Conservation (phyloP, 2,797 vertebrate genomes). For the Diplodus sargus region DNA sequence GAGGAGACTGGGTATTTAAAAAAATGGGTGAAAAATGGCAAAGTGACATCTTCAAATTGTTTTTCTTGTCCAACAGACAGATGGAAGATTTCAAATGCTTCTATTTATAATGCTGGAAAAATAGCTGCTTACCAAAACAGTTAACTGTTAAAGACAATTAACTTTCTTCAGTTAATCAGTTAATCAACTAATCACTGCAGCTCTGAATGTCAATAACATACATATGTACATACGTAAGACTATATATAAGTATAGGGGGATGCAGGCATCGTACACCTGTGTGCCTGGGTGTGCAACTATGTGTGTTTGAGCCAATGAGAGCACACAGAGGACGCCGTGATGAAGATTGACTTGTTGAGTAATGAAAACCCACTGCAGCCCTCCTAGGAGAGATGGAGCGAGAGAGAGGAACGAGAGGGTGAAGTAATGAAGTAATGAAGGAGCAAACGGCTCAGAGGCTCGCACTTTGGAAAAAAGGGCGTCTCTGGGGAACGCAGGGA, state of each 20-base stretch:
- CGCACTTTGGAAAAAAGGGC: constrained; percentile 44
- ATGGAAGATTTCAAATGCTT: no score
- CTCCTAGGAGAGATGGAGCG: constrained; percentile 68
- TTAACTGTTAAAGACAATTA: no score
- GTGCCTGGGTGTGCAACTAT: constrained; percentile 20
- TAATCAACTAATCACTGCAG: no score
- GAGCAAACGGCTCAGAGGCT: constrained; percentile 70
- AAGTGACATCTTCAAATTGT: no score
- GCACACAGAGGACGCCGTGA: constrained; percentile 65
- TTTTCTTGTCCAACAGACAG: no score
- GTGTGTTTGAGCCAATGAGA: constrained; percentile 56
- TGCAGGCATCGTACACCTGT: constrained; percentile 42
- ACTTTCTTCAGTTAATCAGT: no score
- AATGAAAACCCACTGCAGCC: constrained; percentile 78
- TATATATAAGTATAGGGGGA: not conserved
- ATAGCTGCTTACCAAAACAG: no score
- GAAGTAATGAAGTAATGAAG: constrained; percentile 76
- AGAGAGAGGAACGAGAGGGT: constrained; percentile 58
- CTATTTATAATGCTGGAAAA: no score
- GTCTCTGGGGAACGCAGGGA: constrained; percentile 51
- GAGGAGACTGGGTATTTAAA: no score
- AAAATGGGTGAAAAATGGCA: no score
- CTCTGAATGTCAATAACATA: not conserved
- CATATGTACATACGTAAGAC: not conserved
- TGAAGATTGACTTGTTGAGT: constrained; percentile 82